Percentiles rank a stretch among this genome's conserved stretches.
Conservation (phyloP, 2,888 invertebrate species). For the Perithous albicinctus region DNA sequence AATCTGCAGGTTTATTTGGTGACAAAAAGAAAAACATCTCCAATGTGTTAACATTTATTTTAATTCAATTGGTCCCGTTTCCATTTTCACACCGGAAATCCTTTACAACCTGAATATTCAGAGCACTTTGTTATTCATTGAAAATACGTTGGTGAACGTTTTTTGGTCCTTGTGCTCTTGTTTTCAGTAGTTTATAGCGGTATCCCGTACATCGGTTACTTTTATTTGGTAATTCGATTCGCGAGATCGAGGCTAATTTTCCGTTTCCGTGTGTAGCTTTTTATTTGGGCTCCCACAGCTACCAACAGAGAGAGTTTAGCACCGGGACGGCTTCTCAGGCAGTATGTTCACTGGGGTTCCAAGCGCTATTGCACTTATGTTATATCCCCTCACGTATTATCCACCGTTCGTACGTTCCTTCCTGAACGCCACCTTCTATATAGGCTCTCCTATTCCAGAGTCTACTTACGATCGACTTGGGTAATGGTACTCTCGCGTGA, state of each 20-base stretch:
- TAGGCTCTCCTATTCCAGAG: conserved; percentile 52
- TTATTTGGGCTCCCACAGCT: conserved; percentile 19
- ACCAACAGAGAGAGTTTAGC: conserved; percentile 40
- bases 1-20: not conserved
- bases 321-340: conserved; percentile 13
- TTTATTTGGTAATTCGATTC: conserved; percentile 67
- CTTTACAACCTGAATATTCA: conserved; percentile 58
- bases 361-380: conserved; percentile 49
- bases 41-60: conserved; percentile 43
- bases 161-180: conserved; percentile 25
- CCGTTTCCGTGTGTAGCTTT: conserved; percentile 56
- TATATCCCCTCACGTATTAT: conserved; percentile 57
- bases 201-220: not conserved
- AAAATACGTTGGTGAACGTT: conserved; percentile 52
- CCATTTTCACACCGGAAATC: conserved; percentile 5
- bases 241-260: conserved; percentile 65
- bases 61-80: conserved; percentile 53
- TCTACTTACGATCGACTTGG: conserved; percentile 76
- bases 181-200: conserved; percentile 40
- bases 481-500: conserved; percentile 79
- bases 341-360: conserved; percentile 44
- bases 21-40: not conserved
- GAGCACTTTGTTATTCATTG: conserved; percentile 65
- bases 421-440: conserved; percentile 27
- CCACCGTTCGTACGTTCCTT: conserved; percentile 46